Evolutionary conservation across 2,797 vertebrate genomes (phyloP), one percentile per base, ranked within the genome.

Genomic region (Gymnoscopelus microlampas): DNA sequence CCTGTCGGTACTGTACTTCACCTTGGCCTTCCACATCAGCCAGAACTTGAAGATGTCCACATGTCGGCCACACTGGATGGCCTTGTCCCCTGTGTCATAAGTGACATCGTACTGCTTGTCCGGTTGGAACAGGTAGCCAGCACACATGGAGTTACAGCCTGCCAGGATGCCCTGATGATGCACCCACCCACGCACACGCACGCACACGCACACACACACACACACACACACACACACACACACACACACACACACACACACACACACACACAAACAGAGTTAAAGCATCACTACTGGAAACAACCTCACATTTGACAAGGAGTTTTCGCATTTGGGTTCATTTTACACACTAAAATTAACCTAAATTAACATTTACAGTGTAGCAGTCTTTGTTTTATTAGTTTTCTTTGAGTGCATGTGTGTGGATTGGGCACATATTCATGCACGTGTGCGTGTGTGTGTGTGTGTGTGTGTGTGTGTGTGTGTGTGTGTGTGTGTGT

Each of bases 31-130:
- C 98, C 98, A 99, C 98, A 99, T 99, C 89, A 99, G 94, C 98
- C 98, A 99, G 93, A 99, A 98, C 90, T 99, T 99, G 85, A 99
- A 99, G 89, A 99, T 99, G 93, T 99, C 98, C 48, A 99, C 98
- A 0, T 99, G 98, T 29, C 98, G 94, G 4, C 98, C 98, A 14
- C 98, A 99, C 77, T 99, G 98, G 90, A 99, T 99, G 23, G 97
- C 98, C 78, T 97, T 99, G 89, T 99, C 98, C 2, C 98, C 98
- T 0, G 98, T 99, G 89, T 99, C 98, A 0, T 99, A 99, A 72
- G 93, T 96, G 74, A 98, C 94, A 7, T 99, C 98, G 8, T 99
- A 99, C 80, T 99, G 98, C 85, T 99, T 99, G 92, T 99, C 98
- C 51, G 93, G 97, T 87, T 99, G 98, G 93, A 99, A 99, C 59